Evolutionary conservation across 2,113 vertebrate species (phyloP).

Genomic region (Rattus rattus): DNA sequence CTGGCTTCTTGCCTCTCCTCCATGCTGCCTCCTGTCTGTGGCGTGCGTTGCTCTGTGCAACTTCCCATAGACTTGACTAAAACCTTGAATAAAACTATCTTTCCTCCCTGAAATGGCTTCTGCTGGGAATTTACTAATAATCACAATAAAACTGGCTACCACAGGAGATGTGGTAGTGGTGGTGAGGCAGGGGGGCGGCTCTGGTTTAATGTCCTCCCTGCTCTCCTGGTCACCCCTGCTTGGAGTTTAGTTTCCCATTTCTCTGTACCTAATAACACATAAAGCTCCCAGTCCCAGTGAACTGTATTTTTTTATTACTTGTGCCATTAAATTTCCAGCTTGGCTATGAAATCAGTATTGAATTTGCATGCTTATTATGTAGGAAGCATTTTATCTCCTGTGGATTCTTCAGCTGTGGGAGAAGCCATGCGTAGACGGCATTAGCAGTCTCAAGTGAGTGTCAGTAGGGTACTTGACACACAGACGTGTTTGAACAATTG

Average conservation of each 20-base stretch:
- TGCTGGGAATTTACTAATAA: neutral
- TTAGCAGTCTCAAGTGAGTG: conserved; percentile 48
- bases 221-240: neutral
- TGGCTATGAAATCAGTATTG: conserved; percentile 16
- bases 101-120: neutral
- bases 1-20: neutral
- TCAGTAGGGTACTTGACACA: neutral
- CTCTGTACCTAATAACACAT: neutral
- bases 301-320: neutral
- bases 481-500: neutral
- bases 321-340: neutral
- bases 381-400: conserved; percentile 11
- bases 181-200: too few relatives aligned
- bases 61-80: neutral
- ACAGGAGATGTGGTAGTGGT: neutral
- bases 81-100: neutral
- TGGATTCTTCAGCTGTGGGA: neutral
- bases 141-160: neutral
- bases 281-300: neutral
- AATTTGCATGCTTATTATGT: conserved; percentile 25
- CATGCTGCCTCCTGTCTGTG: neutral
- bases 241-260: neutral
- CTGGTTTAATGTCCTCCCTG: neutral
- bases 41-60: neutral
- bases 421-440: conserved; percentile 8